These are phyloP conservation scores for Lasiurus cinereus DNA, from an alignment of 2,113 vertebrate genomes.

Conservation along the genomic window DNA sequence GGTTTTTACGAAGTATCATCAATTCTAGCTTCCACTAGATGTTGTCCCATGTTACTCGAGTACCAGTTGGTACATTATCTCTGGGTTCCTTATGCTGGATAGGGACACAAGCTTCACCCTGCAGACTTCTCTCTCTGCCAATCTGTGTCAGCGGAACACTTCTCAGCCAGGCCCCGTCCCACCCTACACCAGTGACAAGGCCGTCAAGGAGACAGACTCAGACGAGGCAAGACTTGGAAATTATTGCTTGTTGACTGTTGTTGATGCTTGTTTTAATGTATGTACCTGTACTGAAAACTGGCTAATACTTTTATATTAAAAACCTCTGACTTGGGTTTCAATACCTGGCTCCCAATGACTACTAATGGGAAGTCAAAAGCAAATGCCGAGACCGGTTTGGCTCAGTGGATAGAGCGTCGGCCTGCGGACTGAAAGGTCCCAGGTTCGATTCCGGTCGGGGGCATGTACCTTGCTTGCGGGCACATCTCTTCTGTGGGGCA, in stretches of 20 bases:
- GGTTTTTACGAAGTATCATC: not conserved
- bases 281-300: too few relatives aligned
- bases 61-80: not conserved
- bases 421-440: too few relatives aligned
- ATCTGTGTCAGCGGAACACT: not conserved
- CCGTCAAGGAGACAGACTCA: not conserved
- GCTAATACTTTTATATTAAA: too few relatives aligned
- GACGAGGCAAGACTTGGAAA: not conserved
- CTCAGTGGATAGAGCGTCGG: too few relatives aligned
- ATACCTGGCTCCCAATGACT: too few relatives aligned
- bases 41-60: not conserved
- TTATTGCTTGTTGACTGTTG: not conserved
- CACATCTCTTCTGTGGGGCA: too few relatives aligned
- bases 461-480: too few relatives aligned
- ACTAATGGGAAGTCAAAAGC: too few relatives aligned
- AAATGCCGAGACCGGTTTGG: too few relatives aligned
- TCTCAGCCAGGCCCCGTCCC: not conserved
- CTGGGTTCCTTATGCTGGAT: not conserved
- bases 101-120: not conserved
- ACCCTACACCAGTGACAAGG: not conserved
- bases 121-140: not conserved
- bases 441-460: too few relatives aligned
- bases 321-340: too few relatives aligned
- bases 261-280: not conserved
- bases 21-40: not conserved